phyloP scores from a whole-genome alignment of 2,797 vertebrate species.

The Sitta carolinensis region DNA sequence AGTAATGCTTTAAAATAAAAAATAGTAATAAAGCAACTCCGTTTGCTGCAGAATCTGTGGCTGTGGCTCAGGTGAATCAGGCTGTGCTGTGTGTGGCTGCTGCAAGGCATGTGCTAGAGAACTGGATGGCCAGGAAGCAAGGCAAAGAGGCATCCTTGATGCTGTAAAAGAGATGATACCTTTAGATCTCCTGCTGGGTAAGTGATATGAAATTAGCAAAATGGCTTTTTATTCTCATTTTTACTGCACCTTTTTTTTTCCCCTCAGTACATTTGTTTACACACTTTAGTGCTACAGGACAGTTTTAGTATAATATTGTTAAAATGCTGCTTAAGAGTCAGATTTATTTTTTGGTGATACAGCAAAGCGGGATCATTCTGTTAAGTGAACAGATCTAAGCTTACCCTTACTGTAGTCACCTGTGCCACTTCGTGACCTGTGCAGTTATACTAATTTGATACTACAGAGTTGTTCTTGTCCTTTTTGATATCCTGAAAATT shows the following conservation, averaged over 20 bases:
- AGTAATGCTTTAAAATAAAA: background rate
- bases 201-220: background rate
- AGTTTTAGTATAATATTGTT: background rate
- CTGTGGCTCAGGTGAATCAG: constrained; percentile 97
- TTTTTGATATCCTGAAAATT: background rate
- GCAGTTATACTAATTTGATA: background rate
- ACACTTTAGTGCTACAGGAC: background rate
- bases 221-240: background rate
- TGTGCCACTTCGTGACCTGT: background rate
- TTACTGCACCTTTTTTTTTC: background rate
- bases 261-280: background rate
- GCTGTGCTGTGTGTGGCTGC: constrained; percentile 95
- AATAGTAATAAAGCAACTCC: background rate
- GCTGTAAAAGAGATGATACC: constrained; percentile 99
- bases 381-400: background rate
- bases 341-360: background rate
- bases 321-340: background rate
- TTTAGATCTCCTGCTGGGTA: constrained; percentile 96
- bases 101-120: constrained; percentile 98
- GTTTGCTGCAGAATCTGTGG: constrained; percentile 88
- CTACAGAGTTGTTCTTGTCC: background rate
- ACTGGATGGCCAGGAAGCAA: constrained; percentile 95
- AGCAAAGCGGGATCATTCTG: background rate
- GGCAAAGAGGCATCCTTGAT: constrained; percentile 98
- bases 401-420: rapidly evolving